Evolutionary conservation across 2,797 vertebrate genomes (phyloP).

Genomic region (Acomys russatus): DNA sequence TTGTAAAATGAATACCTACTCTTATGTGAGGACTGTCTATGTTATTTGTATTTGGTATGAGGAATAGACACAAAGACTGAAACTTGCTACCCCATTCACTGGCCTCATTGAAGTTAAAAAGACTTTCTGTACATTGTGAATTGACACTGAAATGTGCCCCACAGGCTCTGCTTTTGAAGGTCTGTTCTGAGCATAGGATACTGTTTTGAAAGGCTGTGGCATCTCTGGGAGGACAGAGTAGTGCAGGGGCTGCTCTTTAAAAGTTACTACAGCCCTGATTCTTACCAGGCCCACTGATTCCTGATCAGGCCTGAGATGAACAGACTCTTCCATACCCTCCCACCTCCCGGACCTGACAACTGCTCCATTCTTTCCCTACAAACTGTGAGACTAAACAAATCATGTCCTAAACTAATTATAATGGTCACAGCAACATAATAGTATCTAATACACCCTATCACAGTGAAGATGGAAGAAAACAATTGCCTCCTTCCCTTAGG

Average conservation of each 20-base stretch:
- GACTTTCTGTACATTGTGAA: background rate
- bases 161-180: background rate
- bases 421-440: background rate
- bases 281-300: background rate
- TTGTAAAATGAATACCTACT: background rate
- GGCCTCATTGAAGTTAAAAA: background rate
- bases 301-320: too few species aligned
- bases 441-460: background rate
- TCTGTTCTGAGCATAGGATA: background rate
- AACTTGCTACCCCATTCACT: background rate
- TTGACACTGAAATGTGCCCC: background rate
- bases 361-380: background rate
- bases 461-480: constrained; percentile 8
- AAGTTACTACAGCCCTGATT: background rate
- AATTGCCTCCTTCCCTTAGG: background rate
- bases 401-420: background rate
- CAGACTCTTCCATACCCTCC: background rate
- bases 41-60: background rate
- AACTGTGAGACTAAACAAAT: background rate
- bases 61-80: background rate
- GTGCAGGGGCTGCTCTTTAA: background rate
- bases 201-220: background rate
- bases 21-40: background rate
- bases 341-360: background rate
- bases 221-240: background rate